A percentile compares a stretch with the other conserved stretches of the same genome.
Evolutionary conservation across 2,797 vertebrate species (phyloP).

Genomic region (Cyclopterus lumpus): DNA sequence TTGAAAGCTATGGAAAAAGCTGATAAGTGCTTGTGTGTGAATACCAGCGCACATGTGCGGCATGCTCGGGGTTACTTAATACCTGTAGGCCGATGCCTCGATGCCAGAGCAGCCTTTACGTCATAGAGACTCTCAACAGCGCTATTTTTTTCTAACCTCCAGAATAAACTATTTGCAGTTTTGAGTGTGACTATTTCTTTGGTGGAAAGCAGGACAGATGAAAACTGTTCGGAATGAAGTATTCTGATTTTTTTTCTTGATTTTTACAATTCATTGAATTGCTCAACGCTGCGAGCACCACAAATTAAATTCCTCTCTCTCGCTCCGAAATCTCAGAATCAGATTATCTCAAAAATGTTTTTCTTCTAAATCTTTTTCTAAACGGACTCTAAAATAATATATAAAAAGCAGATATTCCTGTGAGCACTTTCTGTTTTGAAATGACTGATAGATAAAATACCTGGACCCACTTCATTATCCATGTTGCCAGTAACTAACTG

Average conservation of each 20-base stretch:
- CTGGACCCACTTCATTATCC: too few relatives aligned
- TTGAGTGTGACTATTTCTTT: neutral
- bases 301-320: neutral
- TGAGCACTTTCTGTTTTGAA: neutral
- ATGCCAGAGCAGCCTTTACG: neutral
- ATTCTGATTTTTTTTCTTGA: neutral
- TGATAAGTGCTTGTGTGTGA: too few relatives aligned
- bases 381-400: neutral
- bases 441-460: neutral
- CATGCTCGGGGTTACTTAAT: neutral
- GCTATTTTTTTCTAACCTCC: too few relatives aligned
- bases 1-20: too few relatives aligned
- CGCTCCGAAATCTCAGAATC: too few relatives aligned
- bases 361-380: too few relatives aligned
- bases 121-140: neutral
- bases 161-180: neutral
- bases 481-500: too few relatives aligned
- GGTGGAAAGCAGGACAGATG: neutral
- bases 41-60: too few relatives aligned
- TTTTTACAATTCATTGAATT: neutral
- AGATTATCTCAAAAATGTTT: too few relatives aligned
- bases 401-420: neutral
- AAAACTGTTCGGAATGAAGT: neutral
- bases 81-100: neutral
- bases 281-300: neutral